phyloP scores from a whole-genome alignment of 2,797 vertebrate species.

The Sebastes kiyomatsui region DNA sequence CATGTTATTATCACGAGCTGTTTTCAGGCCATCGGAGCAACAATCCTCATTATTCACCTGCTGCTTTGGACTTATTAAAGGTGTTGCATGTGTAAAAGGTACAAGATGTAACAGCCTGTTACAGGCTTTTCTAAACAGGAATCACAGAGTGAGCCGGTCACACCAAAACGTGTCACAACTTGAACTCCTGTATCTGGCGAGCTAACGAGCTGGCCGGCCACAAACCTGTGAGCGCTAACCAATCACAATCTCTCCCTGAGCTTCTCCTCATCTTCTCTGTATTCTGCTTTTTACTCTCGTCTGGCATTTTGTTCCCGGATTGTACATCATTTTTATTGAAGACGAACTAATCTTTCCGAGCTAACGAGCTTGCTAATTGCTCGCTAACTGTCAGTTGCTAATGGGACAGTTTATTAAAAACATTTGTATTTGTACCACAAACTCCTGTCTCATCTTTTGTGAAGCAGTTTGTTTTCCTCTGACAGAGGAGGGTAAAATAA shows the following conservation, averaged over 20 bases:
- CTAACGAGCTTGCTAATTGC: background rate
- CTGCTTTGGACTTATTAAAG: background rate
- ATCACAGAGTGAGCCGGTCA: background rate
- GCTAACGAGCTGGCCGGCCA: background rate
- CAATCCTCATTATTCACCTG: background rate
- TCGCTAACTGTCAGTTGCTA: background rate
- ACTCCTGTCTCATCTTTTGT: background rate
- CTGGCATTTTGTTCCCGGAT: background rate
- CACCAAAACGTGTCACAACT: background rate
- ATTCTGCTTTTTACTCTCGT: background rate
- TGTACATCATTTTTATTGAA: background rate
- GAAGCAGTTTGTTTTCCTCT: background rate
- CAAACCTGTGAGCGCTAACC: background rate
- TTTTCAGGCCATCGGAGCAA: background rate
- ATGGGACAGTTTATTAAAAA: background rate
- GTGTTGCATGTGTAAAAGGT: background rate
- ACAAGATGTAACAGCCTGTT: background rate
- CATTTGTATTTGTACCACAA: background rate
- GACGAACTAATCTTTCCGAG: background rate
- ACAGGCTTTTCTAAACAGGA: background rate
- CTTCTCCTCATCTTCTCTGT: background rate
- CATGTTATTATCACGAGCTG: background rate
- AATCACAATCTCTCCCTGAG: background rate
- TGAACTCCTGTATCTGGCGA: background rate
- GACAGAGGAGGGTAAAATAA: background rate